Evolutionary conservation across 2,797 vertebrate species (phyloP).

Genomic region (Buceros bicornis): DNA sequence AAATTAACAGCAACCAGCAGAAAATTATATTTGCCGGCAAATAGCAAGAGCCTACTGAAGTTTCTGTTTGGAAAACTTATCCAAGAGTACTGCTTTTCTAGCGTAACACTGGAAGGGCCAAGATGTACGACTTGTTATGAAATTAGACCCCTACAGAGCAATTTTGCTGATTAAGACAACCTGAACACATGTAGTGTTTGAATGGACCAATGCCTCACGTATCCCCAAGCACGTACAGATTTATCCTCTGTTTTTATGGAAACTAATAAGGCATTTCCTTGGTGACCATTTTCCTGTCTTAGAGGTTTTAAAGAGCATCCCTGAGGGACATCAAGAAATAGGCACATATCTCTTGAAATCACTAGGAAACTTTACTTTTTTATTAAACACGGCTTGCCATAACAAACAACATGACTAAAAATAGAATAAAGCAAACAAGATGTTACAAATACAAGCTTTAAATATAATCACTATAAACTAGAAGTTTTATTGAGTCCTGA

Average conservation of each 20-base stretch:
- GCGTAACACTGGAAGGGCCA: background rate
- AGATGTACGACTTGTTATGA: background rate
- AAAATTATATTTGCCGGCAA: background rate
- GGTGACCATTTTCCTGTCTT: background rate
- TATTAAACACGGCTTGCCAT: conserved; percentile 61
- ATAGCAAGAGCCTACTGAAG: background rate
- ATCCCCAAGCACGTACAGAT: background rate
- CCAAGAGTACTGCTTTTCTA: background rate
- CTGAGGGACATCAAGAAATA: conserved; percentile 6
- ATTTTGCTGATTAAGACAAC: background rate
- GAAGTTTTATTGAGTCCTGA: conserved; percentile 13
- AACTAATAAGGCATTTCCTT: conserved; percentile 1
- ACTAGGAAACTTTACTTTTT: conserved; percentile 51
- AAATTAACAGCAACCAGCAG: conserved; percentile 7
- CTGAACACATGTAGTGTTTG: background rate
- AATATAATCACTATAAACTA: conserved; percentile 52
- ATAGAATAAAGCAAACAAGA: conserved; percentile 70
- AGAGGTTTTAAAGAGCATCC: background rate
- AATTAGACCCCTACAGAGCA: background rate
- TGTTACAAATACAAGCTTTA: conserved; percentile 35
- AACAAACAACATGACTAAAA: conserved; percentile 68
- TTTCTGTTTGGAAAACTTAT: background rate
- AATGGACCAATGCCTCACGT: background rate
- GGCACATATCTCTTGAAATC: conserved; percentile 30
- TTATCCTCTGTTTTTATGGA: background rate